Conservation (phyloP, 1,140 invertebrate species). For the Adelges cooleyi region DNA sequence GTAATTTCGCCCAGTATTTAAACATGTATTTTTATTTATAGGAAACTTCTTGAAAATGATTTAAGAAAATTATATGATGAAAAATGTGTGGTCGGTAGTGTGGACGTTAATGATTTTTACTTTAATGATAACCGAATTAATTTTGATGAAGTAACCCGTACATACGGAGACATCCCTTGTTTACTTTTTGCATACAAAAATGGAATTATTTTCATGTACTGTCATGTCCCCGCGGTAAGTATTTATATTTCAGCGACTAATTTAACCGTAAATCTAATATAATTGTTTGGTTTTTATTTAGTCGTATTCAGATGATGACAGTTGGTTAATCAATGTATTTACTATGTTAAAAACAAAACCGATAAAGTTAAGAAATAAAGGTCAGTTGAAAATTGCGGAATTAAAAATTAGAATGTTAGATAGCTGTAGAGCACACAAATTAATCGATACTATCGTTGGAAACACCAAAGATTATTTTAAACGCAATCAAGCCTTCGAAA, state of each 20-base stretch:
- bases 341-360: conserved; percentile 6
- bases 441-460: background rate
- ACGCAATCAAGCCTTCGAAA: too few relatives aligned
- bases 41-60: background rate
- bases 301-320: background rate
- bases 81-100: background rate
- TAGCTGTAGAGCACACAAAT: background rate
- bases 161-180: conserved; percentile 40
- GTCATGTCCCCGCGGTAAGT: conserved; percentile 49
- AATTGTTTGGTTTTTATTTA: background rate
- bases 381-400: background rate
- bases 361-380: conserved; percentile 10
- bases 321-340: conserved; percentile 8
- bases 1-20: too few relatives aligned
- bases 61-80: background rate
- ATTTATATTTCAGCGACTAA: background rate
- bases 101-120: background rate
- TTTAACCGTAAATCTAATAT: background rate
- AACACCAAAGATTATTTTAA: too few relatives aligned
- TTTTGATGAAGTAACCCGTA: background rate
- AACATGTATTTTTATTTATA: background rate
- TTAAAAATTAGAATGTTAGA: conserved; percentile 4
- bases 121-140: background rate
- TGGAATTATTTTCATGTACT: conserved; percentile 47
- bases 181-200: conserved; percentile 47